phyloP scores from a whole-genome alignment of 2,113 vertebrate genomes.

The Myrmecobius fasciatus region DNA sequence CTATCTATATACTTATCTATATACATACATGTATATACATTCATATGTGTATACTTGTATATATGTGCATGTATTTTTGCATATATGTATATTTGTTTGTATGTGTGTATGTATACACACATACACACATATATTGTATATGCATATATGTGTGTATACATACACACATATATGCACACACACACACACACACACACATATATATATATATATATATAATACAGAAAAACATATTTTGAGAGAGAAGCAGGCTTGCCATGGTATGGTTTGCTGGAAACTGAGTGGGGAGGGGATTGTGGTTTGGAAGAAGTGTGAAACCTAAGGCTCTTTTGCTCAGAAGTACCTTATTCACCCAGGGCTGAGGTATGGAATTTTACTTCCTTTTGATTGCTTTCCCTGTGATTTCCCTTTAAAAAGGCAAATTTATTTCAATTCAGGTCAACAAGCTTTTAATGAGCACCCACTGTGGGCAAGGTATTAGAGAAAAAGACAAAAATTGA shows the following conservation, averaged over 20 bases:
- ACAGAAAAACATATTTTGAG: too few species aligned
- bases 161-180: too few species aligned
- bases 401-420: not conserved
- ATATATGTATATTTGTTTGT: too few species aligned
- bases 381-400: not conserved
- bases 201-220: too few species aligned
- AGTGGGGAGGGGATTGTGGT: not conserved
- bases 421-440: not conserved
- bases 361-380: not conserved
- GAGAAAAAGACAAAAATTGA: not conserved
- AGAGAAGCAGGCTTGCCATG: not conserved
- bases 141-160: too few species aligned
- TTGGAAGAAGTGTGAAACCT: not conserved
- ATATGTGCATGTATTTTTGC: too few species aligned
- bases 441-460: not conserved
- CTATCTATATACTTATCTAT: too few species aligned
- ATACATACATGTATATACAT: too few species aligned
- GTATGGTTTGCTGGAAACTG: not conserved
- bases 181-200: too few species aligned
- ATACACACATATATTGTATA: too few species aligned
- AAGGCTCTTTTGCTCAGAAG: not conserved
- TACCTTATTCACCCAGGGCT: not conserved
- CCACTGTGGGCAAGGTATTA: not conserved
- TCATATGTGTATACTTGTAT: too few species aligned
- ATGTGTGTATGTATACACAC: too few species aligned